Base-by-base conservation (phyloP, 1,140 invertebrate genomes). In the Andrena cerasifolii region DNA sequence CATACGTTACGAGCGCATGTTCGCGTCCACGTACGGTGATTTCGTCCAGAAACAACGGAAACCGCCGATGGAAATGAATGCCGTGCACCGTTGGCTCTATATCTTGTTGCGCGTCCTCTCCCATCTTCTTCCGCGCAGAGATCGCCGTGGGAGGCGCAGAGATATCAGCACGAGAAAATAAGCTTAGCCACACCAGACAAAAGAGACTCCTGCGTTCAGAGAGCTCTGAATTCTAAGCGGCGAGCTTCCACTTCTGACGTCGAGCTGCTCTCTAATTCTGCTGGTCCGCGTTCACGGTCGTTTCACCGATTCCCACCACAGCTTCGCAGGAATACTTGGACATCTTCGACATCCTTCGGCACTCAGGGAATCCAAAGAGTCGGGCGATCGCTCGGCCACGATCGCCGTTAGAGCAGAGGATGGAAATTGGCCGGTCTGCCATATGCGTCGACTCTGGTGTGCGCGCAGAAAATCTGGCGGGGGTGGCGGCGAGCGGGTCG, bases 371-470 rank as follows among this genome's bases (percentile, higher is more conserved):
- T 47, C 16, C 10, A 18, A 8, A 7, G 14, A 63, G 43, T 66
- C 36, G 28, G 40, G 21, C 12, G 18, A 63, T 53, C 45, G 51
- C n/a, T n/a, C n/a, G n/a, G n/a, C n/a, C n/a, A n/a, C 26, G 58
- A 45, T 28, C 28, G 4, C 31, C 43, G 56, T 79, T 63, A 47
- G 49, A 47, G 36, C 54, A 28, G 10, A 84, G 77, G 86, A 85
- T 68, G 83, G 84, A 90, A 92, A 92, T 90, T 92, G 89, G 86
- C 84, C 87, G 86, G 82, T 84, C 79, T 75, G 90, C 88, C 90
- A 92, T 92, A 92, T 92, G 91, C 90, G 88, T 88, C 86, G 84
- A 71, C 85, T 88, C 88, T 80, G 56, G 62, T 81, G 85, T 81
- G 86, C 81, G 83, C 85, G 83, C 77, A 75, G 78, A 73, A 81